These are phyloP conservation scores for Gnathonemus longibarbis DNA, from an alignment of 2,113 vertebrate genomes.

Conservation along the genomic window DNA sequence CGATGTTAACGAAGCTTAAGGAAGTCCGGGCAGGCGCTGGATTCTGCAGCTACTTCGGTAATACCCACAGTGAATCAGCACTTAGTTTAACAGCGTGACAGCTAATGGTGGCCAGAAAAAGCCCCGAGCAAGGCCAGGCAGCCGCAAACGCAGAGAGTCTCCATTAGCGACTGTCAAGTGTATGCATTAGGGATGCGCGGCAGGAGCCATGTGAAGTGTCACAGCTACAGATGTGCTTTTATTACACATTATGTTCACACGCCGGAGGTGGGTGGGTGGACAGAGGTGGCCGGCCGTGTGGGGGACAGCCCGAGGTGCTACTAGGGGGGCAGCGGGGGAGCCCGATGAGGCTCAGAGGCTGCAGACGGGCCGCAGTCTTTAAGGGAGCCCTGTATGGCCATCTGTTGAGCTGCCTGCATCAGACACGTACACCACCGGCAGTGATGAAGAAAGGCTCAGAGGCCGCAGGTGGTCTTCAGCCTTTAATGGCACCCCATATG, in stretches of 20 bases:
- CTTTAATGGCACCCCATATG: constrained; percentile 31
- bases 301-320: neutral
- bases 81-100: neutral
- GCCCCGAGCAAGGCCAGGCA: neutral
- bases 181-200: neutral
- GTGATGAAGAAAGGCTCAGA: neutral
- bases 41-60: neutral
- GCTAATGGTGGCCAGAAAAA: neutral
- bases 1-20: neutral
- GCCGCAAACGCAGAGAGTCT: neutral
- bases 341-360: constrained; percentile 26
- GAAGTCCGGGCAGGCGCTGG: neutral
- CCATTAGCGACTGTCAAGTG: neutral
- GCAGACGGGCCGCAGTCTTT: constrained; percentile 34
- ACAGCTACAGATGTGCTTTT: neutral
- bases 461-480: neutral
- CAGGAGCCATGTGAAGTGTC: neutral
- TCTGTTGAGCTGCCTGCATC: neutral
- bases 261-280: neutral
- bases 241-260: neutral
- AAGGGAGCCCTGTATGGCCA: constrained; percentile 30
- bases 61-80: neutral
- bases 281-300: neutral
- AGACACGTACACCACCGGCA: neutral
- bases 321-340: constrained; percentile 14